phyloP scores from a whole-genome alignment of 2,113 vertebrate species.

The Notothenia coriiceps region DNA sequence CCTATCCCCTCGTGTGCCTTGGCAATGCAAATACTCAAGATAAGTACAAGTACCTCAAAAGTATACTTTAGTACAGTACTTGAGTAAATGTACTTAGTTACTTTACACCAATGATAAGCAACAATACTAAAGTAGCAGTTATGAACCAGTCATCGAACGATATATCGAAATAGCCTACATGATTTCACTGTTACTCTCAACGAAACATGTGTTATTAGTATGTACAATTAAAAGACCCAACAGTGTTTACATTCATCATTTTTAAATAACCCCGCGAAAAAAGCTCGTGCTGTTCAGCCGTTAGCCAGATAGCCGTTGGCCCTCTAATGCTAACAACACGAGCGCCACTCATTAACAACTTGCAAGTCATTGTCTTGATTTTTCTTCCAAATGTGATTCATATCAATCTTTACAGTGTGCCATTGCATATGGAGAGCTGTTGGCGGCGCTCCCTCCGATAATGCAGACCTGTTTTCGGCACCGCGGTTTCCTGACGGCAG shows the following conservation, averaged over 20 bases:
- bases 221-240: background rate
- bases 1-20: too few relatives aligned
- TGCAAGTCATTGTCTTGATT: background rate
- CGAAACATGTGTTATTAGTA: background rate
- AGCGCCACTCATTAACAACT: background rate
- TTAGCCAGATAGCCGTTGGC: slow-evolving; percentile 21
- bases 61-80: too few relatives aligned
- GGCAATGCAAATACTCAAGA: too few relatives aligned
- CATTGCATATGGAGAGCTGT: slow-evolving; percentile 82
- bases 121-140: background rate
- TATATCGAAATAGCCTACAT: too few relatives aligned
- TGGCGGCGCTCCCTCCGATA: slow-evolving; percentile 85
- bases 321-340: slow-evolving; percentile 16
- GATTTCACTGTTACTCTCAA: background rate
- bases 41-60: too few relatives aligned
- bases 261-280: background rate
- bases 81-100: too few relatives aligned
- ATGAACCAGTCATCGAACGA: background rate
- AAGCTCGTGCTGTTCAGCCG: background rate
- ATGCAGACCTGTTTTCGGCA: slow-evolving; percentile 73
- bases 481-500: slow-evolving; percentile 80
- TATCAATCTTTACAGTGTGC: slow-evolving; percentile 59
- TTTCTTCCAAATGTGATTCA: background rate
- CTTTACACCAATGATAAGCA: too few relatives aligned
- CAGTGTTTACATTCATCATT: background rate